Evolutionary conservation across 2,113 vertebrate genomes (phyloP), one percentile per base, ranked within the genome.

Genomic region (Ptilonorhynchus violaceus): DNA sequence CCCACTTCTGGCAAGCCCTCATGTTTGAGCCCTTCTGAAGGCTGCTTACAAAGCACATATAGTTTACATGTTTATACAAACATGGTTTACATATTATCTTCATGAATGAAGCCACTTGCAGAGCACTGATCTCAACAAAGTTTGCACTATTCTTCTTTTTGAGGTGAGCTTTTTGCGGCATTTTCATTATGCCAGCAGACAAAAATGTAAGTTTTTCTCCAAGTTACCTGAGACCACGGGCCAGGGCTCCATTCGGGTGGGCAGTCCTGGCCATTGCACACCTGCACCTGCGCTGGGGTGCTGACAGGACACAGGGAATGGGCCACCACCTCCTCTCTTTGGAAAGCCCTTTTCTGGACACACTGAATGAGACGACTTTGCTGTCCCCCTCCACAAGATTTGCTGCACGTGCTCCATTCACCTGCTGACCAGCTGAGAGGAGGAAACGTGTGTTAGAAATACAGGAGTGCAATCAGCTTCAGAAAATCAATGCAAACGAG

Each of bases 171-270:
- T 85, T 59, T 52, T 42, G 31, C 56, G 49, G 16, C 52, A 9
- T 62, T 94, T 87, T n/a, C 76, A 15, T 70, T 41, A 33, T 21
- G 14, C 11, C 74, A 78, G n/a, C 19, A 87, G 31, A 55, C 6
- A 31, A 33, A 83, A 72, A 31, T 1, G 0, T 7, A 50, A 13
- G 7, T 35, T 33, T 74, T 73, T 64, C 46, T 89, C 47, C 56
- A 53, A 0, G 15, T 97, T 98, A 99, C 99, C 99, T 99, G 99
- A 60, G 99, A 98, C 99, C 99, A 99, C 1, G 98, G 97, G 13
- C 99, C 98, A 0, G 95, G 96, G 96, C 97, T 99, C 99, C 99
- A 99, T 79, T 98, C 98, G 0, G 99, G 99, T 4, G 99, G 99
- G 70, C 99, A 99, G 91, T 98, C 96, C 27, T 99, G 98, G 49